Conservation (phyloP, 2,888 invertebrate genomes). For the Dioctria rufipes region DNA sequence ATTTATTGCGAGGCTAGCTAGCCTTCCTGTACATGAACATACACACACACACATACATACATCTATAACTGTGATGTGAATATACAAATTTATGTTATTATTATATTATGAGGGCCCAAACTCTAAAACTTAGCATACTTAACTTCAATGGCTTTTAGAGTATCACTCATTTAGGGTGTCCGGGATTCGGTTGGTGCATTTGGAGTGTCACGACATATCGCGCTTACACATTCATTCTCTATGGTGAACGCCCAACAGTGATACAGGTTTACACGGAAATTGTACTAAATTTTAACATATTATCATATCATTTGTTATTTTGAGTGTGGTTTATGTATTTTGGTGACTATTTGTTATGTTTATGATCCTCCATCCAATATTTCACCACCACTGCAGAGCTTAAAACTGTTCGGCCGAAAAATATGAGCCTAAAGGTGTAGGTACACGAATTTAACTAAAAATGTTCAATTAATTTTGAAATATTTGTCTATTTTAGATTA, state of each 20-base stretch:
- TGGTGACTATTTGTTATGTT: conserved; percentile 57
- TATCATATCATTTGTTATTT: conserved; percentile 57
- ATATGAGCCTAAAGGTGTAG: too few species aligned
- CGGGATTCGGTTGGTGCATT: neutral
- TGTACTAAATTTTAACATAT: conserved; percentile 56
- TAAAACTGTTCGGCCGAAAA: too few species aligned
- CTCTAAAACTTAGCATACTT: conserved; percentile 51
- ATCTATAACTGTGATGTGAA: conserved; percentile 23
- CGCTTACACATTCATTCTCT: neutral
- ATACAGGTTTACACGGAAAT: neutral
- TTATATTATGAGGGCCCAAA: conserved; percentile 49
- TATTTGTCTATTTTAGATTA: too few species aligned
- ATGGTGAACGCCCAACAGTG: neutral
- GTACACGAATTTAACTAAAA: too few species aligned
- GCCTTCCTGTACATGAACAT: conserved; percentile 15
- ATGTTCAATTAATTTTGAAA: too few species aligned
- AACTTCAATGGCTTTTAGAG: conserved; percentile 18
- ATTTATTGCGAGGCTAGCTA: conserved; percentile 53
- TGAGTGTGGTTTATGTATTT: conserved; percentile 54
- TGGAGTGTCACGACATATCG: conserved; percentile 13
- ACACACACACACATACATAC: conserved; percentile 6
- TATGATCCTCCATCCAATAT: too few species aligned
- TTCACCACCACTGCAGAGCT: too few species aligned
- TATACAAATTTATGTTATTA: conserved; percentile 51
- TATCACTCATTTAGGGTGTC: neutral